Base-by-base conservation (phyloP, 2,888 invertebrate species). In the Metopia argyrocephala region DNA sequence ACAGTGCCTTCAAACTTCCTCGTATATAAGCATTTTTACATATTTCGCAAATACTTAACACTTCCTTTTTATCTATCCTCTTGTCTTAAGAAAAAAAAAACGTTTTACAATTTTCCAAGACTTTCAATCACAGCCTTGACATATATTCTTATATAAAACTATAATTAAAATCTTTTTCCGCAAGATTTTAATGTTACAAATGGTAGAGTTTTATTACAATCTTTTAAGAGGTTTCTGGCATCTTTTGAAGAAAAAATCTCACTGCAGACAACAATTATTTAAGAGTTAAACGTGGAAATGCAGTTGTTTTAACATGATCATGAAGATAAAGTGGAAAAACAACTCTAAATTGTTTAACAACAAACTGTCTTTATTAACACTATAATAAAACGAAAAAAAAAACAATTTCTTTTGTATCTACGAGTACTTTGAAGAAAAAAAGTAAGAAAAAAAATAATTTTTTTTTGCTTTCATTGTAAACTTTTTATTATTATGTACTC, bases 91-190 rank as follows among this genome's bases (percentile, higher is more conserved):
- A n/a, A n/a, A n/a, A n/a, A n/a, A n/a, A n/a, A n/a, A n/a, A n/a
- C n/a, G n/a, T n/a, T n/a, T n/a, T n/a, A n/a, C n/a, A n/a, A n/a
- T n/a, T n/a, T n/a, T n/a, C n/a, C 3, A 31, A 65, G 48, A 62
- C 59, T 74, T 62, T 81, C 46, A 38, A 74, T 70, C 28, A 62
- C 25, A 78, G 81, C 81, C 81, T 81, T 81, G 81, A 81, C 81
- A 81, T 62, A 81, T 78, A 78, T 81, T 78, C 65, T 78, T 31
- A 66, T 61, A 59, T 66, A 54, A 68, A 54, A 76, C 15, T 56
- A 38, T 48, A 54, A 76, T 31, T 62, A 56, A 71, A 28, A 20
- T 64, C 38, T 59, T 23, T 52, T 66, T n/a, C 54, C 54, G 66
- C 46, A 38, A 38, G 9, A 38, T 12, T 38, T 38, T 38, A 38